Percentiles rank a stretch among this genome's conserved stretches.
phyloP scores from a whole-genome alignment of 2,797 vertebrate genomes.

The Urosaurus nigricauda region DNA sequence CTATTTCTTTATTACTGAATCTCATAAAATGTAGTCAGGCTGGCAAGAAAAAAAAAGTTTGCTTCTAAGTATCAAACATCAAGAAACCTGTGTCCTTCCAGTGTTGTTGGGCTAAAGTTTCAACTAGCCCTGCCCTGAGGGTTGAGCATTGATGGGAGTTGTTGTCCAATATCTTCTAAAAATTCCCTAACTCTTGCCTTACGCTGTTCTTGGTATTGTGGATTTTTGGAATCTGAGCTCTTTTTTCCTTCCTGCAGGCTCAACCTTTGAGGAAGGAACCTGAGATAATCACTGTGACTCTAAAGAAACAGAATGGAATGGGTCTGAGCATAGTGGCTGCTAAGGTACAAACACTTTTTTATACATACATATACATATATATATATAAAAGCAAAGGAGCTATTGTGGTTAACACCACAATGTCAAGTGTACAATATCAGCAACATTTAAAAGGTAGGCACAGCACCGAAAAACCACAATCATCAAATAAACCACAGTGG shows the following conservation, averaged over 20 bases:
- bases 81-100: not conserved
- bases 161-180: not conserved
- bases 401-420: not conserved
- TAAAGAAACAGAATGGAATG: constrained; percentile 99
- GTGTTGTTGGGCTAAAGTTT: not conserved
- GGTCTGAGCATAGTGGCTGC: constrained; percentile 98
- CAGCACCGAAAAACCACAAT: not conserved
- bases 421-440: not conserved
- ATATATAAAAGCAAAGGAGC: not conserved
- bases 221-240: not conserved
- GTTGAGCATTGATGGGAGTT: not conserved
- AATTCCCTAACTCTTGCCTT: not conserved
- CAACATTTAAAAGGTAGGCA: not conserved
- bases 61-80: not conserved
- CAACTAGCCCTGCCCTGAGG: not conserved
- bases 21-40: not conserved
- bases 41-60: not conserved
- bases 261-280: constrained; percentile 96
- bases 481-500: not conserved
- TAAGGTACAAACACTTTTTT: constrained; percentile 85
- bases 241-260: constrained; percentile 66
- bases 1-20: not conserved
- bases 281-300: constrained; percentile 96
- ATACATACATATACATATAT: not conserved
- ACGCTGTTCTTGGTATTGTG: not conserved